Conservation (phyloP, 2,888 invertebrate species). For the Cephus rjabovi region DNA sequence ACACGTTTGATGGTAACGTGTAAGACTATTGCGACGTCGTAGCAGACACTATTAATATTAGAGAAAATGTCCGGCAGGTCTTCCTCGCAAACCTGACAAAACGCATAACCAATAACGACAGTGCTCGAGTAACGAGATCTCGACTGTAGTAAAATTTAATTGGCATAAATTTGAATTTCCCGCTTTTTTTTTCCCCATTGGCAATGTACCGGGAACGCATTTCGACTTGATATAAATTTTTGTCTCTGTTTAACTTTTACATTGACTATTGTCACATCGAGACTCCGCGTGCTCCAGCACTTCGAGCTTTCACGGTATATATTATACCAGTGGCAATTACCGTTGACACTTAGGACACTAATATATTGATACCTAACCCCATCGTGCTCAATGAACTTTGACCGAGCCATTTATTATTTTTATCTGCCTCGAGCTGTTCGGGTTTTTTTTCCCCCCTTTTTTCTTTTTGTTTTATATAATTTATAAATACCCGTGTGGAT, state of each 20-base stretch:
- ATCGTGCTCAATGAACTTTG: constrained; percentile 1
- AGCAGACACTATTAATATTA: not conserved
- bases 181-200: not conserved
- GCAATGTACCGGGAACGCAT: not conserved
- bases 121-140: not conserved
- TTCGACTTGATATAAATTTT: not conserved
- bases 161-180: not conserved
- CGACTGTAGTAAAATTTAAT: not conserved
- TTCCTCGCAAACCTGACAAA: not conserved
- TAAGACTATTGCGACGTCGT: not conserved
- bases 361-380: not conserved
- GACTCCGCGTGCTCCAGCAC: not conserved
- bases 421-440: not conserved
- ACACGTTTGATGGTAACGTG: constrained; percentile 11
- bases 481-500: not conserved
- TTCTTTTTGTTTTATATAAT: not conserved
- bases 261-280: not conserved
- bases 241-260: too few species aligned
- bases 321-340: not conserved
- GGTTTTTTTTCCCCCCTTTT: too few species aligned
- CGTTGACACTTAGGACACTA: not conserved
- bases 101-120: not conserved
- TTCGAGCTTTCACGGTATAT: not conserved
- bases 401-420: not conserved
- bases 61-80: not conserved